These are phyloP conservation scores for Talpa occidentalis DNA, from an alignment of 2,113 vertebrate species.

Conservation along the genomic window DNA sequence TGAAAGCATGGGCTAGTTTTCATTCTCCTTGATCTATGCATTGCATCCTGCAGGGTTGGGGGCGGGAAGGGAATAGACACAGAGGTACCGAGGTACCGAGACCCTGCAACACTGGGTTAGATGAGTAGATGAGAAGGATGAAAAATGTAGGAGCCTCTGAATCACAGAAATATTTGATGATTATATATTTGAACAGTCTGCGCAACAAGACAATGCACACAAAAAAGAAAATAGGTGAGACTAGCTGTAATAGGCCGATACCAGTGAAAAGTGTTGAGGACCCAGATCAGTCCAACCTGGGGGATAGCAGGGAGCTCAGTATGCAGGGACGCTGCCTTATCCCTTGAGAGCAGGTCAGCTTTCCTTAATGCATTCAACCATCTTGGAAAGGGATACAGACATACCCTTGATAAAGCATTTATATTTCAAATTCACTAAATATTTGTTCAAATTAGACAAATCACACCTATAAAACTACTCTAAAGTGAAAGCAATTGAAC, in stretches of 20 bases:
- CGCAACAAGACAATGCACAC: background rate
- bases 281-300: background rate
- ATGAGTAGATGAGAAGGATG: background rate
- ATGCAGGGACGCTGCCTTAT: background rate
- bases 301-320: background rate
- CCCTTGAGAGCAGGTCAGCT: background rate
- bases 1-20: background rate
- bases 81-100: background rate
- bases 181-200: background rate
- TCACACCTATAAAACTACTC: background rate
- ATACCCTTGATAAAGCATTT: background rate
- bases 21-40: background rate
- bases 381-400: background rate
- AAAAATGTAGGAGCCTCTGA: background rate
- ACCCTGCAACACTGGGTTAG: background rate
- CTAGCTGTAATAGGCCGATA: background rate
- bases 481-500: background rate
- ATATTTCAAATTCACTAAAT: slow-evolving; percentile 4
- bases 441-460: background rate
- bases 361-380: background rate
- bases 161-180: background rate
- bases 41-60: background rate
- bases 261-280: background rate
- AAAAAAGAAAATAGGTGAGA: background rate
- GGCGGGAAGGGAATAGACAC: background rate